Evolutionary conservation across 2,113 vertebrate species (phyloP), one percentile per base, ranked within the genome.

Genomic region (Monarcha castaneiventris): DNA sequence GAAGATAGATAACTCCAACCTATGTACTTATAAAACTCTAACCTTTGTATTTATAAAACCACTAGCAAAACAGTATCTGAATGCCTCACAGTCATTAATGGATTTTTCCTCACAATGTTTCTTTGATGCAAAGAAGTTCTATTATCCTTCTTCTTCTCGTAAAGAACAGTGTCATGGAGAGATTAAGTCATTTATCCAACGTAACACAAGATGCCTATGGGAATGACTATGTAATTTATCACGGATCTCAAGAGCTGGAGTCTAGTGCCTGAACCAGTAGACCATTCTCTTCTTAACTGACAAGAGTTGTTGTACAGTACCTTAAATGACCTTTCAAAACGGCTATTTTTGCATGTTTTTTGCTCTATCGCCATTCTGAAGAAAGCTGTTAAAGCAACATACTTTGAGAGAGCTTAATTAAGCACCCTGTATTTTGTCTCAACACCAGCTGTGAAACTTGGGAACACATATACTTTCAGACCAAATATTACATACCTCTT

Each of bases 131-230:
- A 93, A 69, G 52, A 95, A 93, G 51, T 90, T 75, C 72, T 93
- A 92, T 96, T 95, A 95, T 86, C 64, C 93, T 85, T 87, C 84
- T 88, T 93, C 84, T 88, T 90, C 92, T 94, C 2, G 27, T 88
- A 75, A 90, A 90, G 85, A 95, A 86, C 79, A 85, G 90, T 11
- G 8, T 76, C 85, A 86, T 69, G 61, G 68, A 93, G 55, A 96
- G 92, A 96, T 94, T 95, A 97, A 96, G 88, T 89, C 55, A 96
- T 95, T 96, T 96, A 96, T 94, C 82, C 79, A 64, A 90, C 83
- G 93, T 84, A 97, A 95, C 68, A 81, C 48, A 84, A 96, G 88
- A 88, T 56, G 88, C 90, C 90, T 94, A 49, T 86, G 79, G 92
- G 93, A 96, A 92, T 86, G 81, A 88, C 93, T 91, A 68, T 58